These are phyloP conservation scores for Pelodiscus sinensis DNA, from an alignment of 2,113 vertebrate species.

Conservation along the genomic window DNA sequence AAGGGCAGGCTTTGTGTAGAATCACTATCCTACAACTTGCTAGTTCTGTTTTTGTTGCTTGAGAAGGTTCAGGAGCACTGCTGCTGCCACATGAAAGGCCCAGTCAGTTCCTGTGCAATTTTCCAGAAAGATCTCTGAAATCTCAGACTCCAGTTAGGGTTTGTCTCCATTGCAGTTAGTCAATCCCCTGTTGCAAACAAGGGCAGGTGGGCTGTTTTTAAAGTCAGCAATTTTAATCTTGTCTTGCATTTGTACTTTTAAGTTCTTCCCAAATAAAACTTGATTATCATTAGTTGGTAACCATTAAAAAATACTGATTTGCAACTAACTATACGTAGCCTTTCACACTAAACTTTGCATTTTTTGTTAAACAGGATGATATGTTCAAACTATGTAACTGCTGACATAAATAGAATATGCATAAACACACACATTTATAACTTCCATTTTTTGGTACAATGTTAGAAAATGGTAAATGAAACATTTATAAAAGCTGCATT, in stretches of 20 bases:
- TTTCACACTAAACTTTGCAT: not conserved
- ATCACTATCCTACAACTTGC: not conserved
- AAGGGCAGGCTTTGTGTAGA: not conserved
- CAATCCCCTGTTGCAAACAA: not conserved
- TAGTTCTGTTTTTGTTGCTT: not conserved
- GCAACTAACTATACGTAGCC: not conserved
- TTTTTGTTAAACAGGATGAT: not conserved
- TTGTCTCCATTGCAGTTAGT: not conserved
- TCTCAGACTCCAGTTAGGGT: not conserved
- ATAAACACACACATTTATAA: no score
- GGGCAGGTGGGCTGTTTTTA: not conserved
- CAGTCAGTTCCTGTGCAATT: not conserved
- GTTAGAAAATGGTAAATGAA: not conserved
- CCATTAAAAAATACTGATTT: not conserved
- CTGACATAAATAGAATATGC: not conserved
- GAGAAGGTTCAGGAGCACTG: not conserved
- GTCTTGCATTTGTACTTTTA: not conserved
- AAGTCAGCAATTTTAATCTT: not conserved
- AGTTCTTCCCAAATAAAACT: not conserved
- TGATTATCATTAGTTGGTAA: not conserved
- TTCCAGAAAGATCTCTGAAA: not conserved
- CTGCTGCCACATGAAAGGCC: not conserved
- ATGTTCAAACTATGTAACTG: not conserved
- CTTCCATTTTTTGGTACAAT: not conserved
- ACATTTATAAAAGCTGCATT: not conserved